Base-by-base conservation (phyloP, 2,797 vertebrate genomes). In the Poeciliopsis infans region DNA sequence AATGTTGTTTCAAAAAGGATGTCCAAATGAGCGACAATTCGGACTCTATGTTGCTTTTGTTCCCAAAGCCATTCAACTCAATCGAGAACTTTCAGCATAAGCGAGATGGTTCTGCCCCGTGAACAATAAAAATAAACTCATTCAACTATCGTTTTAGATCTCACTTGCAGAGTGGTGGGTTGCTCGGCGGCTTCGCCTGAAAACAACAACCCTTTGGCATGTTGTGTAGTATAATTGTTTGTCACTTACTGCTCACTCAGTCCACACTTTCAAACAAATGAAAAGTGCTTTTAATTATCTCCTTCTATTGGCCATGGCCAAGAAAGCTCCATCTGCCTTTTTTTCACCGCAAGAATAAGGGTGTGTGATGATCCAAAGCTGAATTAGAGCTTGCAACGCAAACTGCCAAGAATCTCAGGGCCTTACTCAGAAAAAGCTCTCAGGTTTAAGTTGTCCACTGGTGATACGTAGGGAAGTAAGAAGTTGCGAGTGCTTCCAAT, bases 241-340 rank as follows among this genome's bases (percentile, higher is more conserved):
- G 45, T 49, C 76, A 55, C 68, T 66, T 84, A 81, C 74, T 85
- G 68, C 31, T 71, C 77, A 82, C 69, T 86, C 83, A 77, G 41
- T 68, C 64, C 39, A 69, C 72, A 83, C 72, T 88, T 87, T 82
- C 23, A 69, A 76, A 85, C 78, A 83, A 87, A 92, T 89, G 76
- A 86, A 86, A 90, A 89, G 85, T 86, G 87, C 81, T 88, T 91
- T 89, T 86, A 64, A 91, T 89, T 89, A 87, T 75, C 68, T 83
- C 66, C 68, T 82, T 66, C 31, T 43, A 28, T 43, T 76, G 43
- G 73, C 72, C n/a, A 16, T 39, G 77, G 80, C 84, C 75, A 77
- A 76, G 57, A 82, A 73, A 16, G 45, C 77, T 87, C 79, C 76
- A 79, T 83, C 86, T 87, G 88, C 66, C 64, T 81, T 80, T 85